Conservation (phyloP, 53 echinoderm and acorn worm species). For the Hippasteria phrygiana region DNA sequence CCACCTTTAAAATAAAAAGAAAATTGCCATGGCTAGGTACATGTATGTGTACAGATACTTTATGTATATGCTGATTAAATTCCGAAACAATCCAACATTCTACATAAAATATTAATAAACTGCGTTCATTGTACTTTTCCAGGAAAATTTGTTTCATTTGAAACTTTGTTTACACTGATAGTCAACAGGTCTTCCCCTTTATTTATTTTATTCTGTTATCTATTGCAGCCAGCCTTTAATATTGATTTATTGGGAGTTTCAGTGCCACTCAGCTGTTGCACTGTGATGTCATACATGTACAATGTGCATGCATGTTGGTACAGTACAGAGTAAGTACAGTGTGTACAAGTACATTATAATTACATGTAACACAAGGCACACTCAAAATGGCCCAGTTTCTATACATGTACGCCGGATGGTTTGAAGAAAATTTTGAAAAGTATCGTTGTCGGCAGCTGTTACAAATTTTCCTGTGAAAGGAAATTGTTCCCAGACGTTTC, state of each 20-base stretch:
- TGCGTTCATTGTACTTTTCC: not conserved
- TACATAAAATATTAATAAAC: not conserved
- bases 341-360: too few species aligned
- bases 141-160: conserved; percentile 25
- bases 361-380: not conserved
- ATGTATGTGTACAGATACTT: not conserved
- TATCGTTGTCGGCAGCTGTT: too few species aligned
- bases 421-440: too few species aligned
- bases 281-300: not conserved
- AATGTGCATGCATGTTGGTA: not conserved
- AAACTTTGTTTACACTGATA: not conserved
- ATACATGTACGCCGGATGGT: too few species aligned
- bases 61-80: too few species aligned
- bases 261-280: conserved; percentile 34
- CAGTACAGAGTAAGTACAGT: not conserved
- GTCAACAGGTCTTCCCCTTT: conserved; percentile 22
- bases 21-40: not conserved
- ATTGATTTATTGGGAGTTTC: conserved; percentile 3
- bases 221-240: not conserved
- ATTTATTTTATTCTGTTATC: not conserved
- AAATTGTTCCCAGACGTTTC: too few species aligned
- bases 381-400: too few species aligned
- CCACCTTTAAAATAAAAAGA: too few species aligned
- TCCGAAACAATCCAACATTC: too few species aligned
- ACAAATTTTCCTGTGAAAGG: too few species aligned